Percentiles rank a stretch among this genome's conserved stretches.
These are phyloP conservation scores for Noctua fimbriata DNA, from an alignment of 2,888 invertebrate genomes.

Conservation along the genomic window DNA sequence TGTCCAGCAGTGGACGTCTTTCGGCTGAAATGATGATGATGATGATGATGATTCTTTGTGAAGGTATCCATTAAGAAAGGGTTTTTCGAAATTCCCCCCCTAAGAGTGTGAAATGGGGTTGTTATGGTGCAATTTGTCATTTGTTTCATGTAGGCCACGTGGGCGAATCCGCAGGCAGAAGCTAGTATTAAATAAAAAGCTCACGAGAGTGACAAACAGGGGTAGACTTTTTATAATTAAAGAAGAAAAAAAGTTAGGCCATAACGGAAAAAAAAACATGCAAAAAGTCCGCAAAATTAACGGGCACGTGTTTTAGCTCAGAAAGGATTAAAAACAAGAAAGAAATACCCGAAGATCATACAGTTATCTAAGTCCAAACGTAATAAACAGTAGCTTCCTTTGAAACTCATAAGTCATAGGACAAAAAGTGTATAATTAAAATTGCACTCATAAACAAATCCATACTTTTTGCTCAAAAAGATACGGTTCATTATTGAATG, in stretches of 20 bases:
- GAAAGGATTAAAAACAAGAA: slow-evolving; percentile 31
- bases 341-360: slow-evolving; percentile 31
- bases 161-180: too few relatives aligned
- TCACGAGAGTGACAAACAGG: slow-evolving; percentile 14
- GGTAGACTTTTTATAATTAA: slow-evolving; percentile 20
- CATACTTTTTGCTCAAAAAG: background rate
- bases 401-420: slow-evolving; percentile 60
- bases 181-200: background rate
- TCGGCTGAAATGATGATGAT: too few relatives aligned
- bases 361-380: slow-evolving; percentile 55
- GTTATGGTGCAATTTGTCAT: too few relatives aligned
- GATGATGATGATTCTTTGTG: too few relatives aligned
- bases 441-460: slow-evolving; percentile 9
- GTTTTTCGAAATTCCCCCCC: too few relatives aligned
- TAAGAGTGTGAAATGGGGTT: too few relatives aligned
- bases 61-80: too few relatives aligned
- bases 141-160: too few relatives aligned
- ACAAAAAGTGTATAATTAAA: slow-evolving; percentile 45
- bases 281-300: slow-evolving; percentile 38
- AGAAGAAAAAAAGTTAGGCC: slow-evolving; percentile 7
- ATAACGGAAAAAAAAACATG: slow-evolving; percentile 45
- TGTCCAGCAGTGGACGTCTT: too few relatives aligned
- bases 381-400: slow-evolving; percentile 65
- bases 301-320: slow-evolving; percentile 44
- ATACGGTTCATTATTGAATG: slow-evolving; percentile 40